Percentiles rank a stretch among this genome's conserved stretches.
phyloP scores from a whole-genome alignment of 2,888 invertebrate species.

The Tipula confusa region DNA sequence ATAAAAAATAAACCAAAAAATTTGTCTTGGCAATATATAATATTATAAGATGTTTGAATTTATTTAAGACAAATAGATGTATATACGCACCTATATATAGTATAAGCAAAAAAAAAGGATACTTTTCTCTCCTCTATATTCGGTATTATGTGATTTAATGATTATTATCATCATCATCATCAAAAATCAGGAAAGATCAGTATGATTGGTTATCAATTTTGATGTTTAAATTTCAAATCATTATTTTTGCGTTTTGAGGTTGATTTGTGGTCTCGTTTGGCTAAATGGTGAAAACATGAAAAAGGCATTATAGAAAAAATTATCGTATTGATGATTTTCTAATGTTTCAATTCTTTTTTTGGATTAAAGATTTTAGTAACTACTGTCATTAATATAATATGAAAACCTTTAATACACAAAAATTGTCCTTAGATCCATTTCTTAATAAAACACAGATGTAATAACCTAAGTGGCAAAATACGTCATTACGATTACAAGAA shows the following conservation, averaged over 20 bases:
- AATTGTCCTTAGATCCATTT: no score
- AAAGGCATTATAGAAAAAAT: not conserved
- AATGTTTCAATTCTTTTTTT: not conserved
- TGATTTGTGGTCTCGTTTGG: not conserved
- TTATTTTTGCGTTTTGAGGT: not conserved
- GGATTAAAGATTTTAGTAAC: no score
- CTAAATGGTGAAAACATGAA: not conserved
- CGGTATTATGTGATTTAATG: not conserved
- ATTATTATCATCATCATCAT: constrained; percentile 20
- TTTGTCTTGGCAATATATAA: not conserved
- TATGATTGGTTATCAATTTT: constrained; percentile 25
- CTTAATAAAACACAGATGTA: no score
- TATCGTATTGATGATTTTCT: not conserved
- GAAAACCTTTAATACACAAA: no score
- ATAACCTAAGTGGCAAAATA: no score
- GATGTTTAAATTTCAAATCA: constrained; percentile 3
- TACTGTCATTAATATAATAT: no score
- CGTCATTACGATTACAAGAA: no score
- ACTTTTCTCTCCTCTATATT: not conserved
- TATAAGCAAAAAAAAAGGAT: not conserved
- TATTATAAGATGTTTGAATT: not conserved
- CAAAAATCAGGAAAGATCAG: not conserved
- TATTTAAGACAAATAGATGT: not conserved
- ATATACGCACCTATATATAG: not conserved
- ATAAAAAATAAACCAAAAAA: not conserved